Evolutionary conservation across 1,140 invertebrate species (phyloP), one percentile per base, ranked within the genome.

Genomic region (Drosophila mayri): DNA sequence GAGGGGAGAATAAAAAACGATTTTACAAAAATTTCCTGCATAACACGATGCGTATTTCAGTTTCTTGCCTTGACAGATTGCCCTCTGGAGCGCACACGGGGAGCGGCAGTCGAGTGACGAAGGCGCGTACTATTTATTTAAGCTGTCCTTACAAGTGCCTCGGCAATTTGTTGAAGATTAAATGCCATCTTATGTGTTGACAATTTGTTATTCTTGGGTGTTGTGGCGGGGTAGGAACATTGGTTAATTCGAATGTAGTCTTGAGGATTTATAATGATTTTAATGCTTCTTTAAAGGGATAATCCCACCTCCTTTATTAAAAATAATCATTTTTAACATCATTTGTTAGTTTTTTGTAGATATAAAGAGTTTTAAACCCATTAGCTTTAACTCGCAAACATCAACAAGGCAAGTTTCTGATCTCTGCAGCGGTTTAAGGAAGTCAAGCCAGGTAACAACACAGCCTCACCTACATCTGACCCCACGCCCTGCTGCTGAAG

Each of bases 151-250:
- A 86, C 85, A 85, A 90, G 85, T 90, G 85, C 63, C 79, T 85
- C 49, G 54, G 64, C 85, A 90, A 90, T 90, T 90, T 85, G 85
- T 79, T 90, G 85, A 90, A 90, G 85, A 90, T 90, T 90, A 90
- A 90, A 85, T 79, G 85, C 81, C 85, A 73, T 85, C 85, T 90
- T 84, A 76, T 90, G 81, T 81, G 85, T 79, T 90, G 85, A 90
- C 85, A 90, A 90, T 90, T 90, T 90, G 85, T 90, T 88, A 85
- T 85, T 73, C 73, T 62, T 58, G 40, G 52, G 41, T 64, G 52
- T 10, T 18, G 14, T 38, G 25, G 1, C 37, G 47, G 79, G 71
- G 50, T 32, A 58, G 63, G 59, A 58, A 4, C 40, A 22, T 57
- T 32, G 28, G 30, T 11, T 49, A 32, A 22, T 46, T 38, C 1